Evolutionary conservation across 2,797 vertebrate genomes (phyloP), one percentile per base, ranked within the genome.

Genomic region (Pseudocheirus occidentalis): DNA sequence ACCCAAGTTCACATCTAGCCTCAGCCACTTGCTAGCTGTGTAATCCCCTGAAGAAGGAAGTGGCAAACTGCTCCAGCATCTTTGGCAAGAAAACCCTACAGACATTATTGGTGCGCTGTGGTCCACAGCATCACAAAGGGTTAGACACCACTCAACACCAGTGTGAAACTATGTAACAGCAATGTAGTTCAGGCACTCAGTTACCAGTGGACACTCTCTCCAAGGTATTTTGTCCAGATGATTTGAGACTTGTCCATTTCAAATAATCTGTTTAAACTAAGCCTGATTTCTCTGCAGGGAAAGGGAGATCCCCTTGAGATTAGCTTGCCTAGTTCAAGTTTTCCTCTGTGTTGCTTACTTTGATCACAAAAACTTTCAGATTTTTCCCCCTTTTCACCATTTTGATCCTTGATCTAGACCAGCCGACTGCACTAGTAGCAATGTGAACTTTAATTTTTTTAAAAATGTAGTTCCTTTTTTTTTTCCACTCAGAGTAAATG

Each of bases 321-420:
- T 53, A 90, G 54, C 27, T 53, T 0, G 34, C 27, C 91, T 13
- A 34, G 4, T 7, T 46, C 52, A 55, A 24, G 4, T 50, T 21
- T 34, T n/a, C 53, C 50, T 73, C 52, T 52, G 2, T 0, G 0
- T 6, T 29, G 90, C 89, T 50, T 31, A 1, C 89, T 92, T 40
- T 55, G 56, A 73, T 58, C 92, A 40, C 0, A 0, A 54, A 54
- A 40, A 4, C 92, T 94, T 10, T 34, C 56, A 0, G 0, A 4
- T 28, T 91, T 59, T 56, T 50, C 7, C 10, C 40, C 12, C 87
- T 55, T 0, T 34, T 53, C 3, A 40, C 66, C 10, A 87, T 62
- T 92, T 29, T 91, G 53, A 92, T 73, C 13, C 31, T 34, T 58
- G n/a, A 58, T 12, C n/a, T 34, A 91, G 40, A 94, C 50, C 81